Percentiles rank a stretch among this genome's conserved stretches.
Evolutionary conservation across 2,113 vertebrate genomes (phyloP).

Genomic region (Eulemur macaco): DNA sequence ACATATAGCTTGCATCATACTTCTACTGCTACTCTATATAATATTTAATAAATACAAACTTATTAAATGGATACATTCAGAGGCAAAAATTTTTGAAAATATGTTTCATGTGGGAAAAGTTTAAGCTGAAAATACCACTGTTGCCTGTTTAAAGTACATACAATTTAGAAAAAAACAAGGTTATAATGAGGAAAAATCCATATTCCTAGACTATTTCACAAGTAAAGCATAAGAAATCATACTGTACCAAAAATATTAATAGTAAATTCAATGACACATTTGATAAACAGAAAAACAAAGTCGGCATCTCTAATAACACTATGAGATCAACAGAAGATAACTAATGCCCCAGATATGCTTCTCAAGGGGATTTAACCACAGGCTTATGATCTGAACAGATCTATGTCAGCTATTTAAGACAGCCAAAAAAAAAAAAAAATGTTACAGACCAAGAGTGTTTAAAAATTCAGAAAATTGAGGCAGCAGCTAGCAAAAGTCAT

Average conservation of each 20-base stretch:
- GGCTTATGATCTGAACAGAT: slow-evolving; percentile 51
- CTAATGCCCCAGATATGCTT: slow-evolving; percentile 48
- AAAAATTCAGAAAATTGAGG: slow-evolving; percentile 47
- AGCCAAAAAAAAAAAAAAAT: neutral
- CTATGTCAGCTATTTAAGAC: slow-evolving; percentile 30
- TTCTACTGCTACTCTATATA: neutral
- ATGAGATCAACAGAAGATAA: neutral
- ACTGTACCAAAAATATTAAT: slow-evolving; percentile 19
- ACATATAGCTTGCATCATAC: neutral
- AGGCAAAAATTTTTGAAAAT: neutral
- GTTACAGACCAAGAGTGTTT: neutral
- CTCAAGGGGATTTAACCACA: slow-evolving; percentile 55
- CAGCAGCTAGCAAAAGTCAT: slow-evolving; percentile 17
- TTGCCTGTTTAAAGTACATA: neutral
- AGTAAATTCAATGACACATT: slow-evolving; percentile 9
- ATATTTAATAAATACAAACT: slow-evolving; percentile 11
- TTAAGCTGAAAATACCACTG: neutral
- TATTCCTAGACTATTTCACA: neutral
- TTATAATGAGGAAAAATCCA: neutral
- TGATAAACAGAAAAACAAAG: slow-evolving; percentile 18
- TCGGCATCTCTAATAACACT: neutral
- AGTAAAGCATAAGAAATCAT: slow-evolving; percentile 6
- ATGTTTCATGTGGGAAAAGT: neutral
- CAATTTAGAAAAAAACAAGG: neutral
- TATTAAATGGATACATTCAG: neutral